These are phyloP conservation scores for Lepus europaeus DNA, from an alignment of 2,113 vertebrate genomes.

Conservation along the genomic window DNA sequence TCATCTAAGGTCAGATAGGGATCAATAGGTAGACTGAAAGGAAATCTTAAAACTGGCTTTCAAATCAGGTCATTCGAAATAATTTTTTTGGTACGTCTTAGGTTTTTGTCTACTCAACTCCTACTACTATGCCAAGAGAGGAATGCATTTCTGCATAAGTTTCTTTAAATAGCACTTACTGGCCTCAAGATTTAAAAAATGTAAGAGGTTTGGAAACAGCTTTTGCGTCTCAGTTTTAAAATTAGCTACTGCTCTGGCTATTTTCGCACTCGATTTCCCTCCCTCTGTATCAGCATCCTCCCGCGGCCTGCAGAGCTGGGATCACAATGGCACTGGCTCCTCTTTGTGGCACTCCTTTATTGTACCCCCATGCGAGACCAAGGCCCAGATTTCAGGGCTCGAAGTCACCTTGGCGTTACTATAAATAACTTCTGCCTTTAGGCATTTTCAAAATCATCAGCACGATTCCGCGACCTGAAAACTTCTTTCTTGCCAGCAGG, in stretches of 20 bases:
- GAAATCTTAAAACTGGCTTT: conserved; percentile 62
- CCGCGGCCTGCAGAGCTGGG: conserved; percentile 29
- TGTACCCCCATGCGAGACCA: background rate
- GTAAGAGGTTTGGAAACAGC: conserved; percentile 78
- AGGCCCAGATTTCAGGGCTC: conserved; percentile 64
- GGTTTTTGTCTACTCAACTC: conserved; percentile 75
- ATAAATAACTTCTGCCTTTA: conserved; percentile 79
- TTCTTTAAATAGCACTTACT: conserved; percentile 81
- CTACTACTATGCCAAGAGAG: conserved; percentile 75
- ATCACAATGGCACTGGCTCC: conserved; percentile 15
- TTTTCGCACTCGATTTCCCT: conserved; percentile 68
- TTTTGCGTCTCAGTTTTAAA: conserved; percentile 81
- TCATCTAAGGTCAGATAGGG: conserved; percentile 10
- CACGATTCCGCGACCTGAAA: conserved; percentile 65
- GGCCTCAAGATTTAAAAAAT: conserved; percentile 78
- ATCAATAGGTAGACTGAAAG: conserved; percentile 19
- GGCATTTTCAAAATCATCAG: conserved; percentile 70
- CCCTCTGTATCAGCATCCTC: conserved; percentile 12
- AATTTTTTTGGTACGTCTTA: conserved; percentile 70
- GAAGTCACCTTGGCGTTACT: conserved; percentile 74
- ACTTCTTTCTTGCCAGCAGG: conserved; percentile 69
- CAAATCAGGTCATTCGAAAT: conserved; percentile 80
- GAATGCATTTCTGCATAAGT: conserved; percentile 67
- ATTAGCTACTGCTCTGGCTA: conserved; percentile 75
- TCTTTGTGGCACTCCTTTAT: conserved; percentile 6